These are phyloP conservation scores for Eupithecia subfuscata DNA, from an alignment of 2,888 invertebrate genomes.

Conservation along the genomic window DNA sequence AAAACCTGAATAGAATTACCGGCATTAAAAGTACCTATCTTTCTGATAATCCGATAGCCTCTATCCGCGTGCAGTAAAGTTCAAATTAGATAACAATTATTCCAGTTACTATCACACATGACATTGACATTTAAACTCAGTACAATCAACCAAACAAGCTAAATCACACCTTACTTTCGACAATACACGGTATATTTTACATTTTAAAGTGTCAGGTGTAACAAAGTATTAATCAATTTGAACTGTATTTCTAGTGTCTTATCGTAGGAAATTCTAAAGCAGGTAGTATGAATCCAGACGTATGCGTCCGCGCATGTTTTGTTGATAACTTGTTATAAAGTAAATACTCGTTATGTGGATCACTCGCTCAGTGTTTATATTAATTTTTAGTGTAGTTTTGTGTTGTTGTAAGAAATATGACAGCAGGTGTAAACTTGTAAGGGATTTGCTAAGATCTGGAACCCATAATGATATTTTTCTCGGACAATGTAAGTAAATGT, in stretches of 20 bases:
- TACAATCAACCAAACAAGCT: conserved; percentile 25
- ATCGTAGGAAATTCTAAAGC: conserved; percentile 21
- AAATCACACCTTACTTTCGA: conserved; percentile 26
- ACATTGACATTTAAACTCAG: conserved; percentile 61
- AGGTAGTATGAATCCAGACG: conserved; percentile 16
- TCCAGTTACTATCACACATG: conserved; percentile 41
- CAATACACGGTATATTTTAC: not conserved
- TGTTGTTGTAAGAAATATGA: conserved; percentile 60
- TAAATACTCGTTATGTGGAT: conserved; percentile 56
- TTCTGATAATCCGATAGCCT: not conserved
- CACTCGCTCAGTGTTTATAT: conserved; percentile 55
- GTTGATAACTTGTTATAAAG: conserved; percentile 48
- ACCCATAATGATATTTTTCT: conserved; percentile 66
- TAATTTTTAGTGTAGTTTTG: conserved; percentile 45
- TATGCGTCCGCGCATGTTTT: conserved; percentile 41
- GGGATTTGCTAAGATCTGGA: conserved; percentile 65
- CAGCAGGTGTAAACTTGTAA: conserved; percentile 69
- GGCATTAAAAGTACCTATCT: conserved; percentile 6
- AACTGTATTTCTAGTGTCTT: conserved; percentile 3
- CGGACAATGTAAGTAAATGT: conserved; percentile 66
- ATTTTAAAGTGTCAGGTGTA: not conserved
- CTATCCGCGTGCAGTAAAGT: conserved; percentile 22
- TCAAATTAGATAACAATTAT: conserved; percentile 25
- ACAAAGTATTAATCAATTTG: not conserved
- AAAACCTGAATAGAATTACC: conserved; percentile 20